Evolutionary conservation across 2,113 vertebrate species (phyloP), one percentile per base, ranked within the genome.

Genomic region (Neotoma lepida): DNA sequence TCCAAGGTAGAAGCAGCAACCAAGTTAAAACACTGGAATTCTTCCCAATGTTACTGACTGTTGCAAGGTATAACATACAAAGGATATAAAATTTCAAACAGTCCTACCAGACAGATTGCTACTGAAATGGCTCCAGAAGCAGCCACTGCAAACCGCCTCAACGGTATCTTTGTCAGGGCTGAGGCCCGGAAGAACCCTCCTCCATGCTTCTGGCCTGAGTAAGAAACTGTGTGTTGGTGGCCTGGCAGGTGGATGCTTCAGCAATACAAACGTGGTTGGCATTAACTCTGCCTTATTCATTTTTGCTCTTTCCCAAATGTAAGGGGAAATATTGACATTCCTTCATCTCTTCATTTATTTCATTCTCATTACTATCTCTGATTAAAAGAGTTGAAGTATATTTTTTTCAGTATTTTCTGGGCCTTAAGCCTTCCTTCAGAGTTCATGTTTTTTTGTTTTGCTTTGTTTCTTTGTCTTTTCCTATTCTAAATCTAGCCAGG

Each of bases 261-360:
- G 58, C n/a, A 92, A 71, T 30, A 30, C 74, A 91, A 94, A 61
- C 8, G 56, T 46, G 49, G 91, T 70, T 89, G 93, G 73, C 64
- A 66, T 61, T 78, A 93, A 84, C 24, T 71, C 64, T 89, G 46
- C 49, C 46, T 6, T 18, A 49, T 12, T 76, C 28, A 46, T 22
- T 71, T 86, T 93, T 14, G 54, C 33, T 71, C 74, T n/a, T 63
- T 89, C 24, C n/a, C 28, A 46, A 68, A 94, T 33, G 5, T 33
- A 87, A 49, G 68, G 44, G 18, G 41, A 39, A 93, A 71, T 68
- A 49, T 1, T 49, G n/a, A 64, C 30, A 49, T 39, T 63, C 3
- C 18, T 94, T 93, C n/a, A 39, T 28, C 49, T 46, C 26, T 41
- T 88, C 56, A 39, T 90, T 94, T 77, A 88, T 93, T 94, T 92